Percentiles rank a stretch among this genome's conserved stretches.
Conservation (phyloP, 2,797 vertebrate genomes). For the Perodicticus potto region DNA sequence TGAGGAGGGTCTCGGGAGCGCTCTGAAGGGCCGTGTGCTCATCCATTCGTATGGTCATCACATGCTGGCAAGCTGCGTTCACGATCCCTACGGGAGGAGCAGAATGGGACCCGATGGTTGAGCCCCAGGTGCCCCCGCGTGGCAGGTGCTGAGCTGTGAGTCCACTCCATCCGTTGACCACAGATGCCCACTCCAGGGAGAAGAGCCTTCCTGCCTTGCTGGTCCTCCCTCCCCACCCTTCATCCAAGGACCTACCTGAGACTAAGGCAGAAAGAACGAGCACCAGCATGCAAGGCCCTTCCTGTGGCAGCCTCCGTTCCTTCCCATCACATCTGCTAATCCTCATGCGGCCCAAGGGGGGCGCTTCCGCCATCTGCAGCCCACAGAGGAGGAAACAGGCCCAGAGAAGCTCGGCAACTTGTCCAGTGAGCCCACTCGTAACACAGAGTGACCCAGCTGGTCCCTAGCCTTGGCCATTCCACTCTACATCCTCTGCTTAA, state of each 20-base stretch:
- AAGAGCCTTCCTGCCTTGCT: not conserved
- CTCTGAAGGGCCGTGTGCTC: rapidly evolving
- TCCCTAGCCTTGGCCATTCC: not conserved
- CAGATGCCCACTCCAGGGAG: not conserved
- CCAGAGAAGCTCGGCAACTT: not conserved
- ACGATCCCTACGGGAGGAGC: rapidly evolving
- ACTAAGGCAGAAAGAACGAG: too few relatives aligned
- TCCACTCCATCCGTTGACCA: not conserved
- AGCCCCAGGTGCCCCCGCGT: rapidly evolving
- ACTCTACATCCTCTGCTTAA: not conserved
- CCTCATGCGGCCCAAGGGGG: rapidly evolving
- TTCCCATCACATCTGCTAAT: rapidly evolving
- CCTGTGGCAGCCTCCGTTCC: rapidly evolving
- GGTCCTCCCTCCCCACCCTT: not conserved
- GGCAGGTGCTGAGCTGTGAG: not conserved
- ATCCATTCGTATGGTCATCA: rapidly evolving
- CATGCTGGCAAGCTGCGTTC: rapidly evolving
- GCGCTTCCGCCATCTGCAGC: not conserved
- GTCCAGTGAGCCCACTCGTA: not conserved
- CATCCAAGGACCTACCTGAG: rapidly evolving
- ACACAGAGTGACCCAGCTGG: not conserved
- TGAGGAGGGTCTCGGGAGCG: not conserved
- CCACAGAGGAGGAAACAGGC: not conserved
- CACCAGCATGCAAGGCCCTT: rapidly evolving
- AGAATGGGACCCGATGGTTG: rapidly evolving